Evolutionary conservation across 2,888 invertebrate species (phyloP), one percentile per base, ranked within the genome.

Genomic region (Acronicta leporina): DNA sequence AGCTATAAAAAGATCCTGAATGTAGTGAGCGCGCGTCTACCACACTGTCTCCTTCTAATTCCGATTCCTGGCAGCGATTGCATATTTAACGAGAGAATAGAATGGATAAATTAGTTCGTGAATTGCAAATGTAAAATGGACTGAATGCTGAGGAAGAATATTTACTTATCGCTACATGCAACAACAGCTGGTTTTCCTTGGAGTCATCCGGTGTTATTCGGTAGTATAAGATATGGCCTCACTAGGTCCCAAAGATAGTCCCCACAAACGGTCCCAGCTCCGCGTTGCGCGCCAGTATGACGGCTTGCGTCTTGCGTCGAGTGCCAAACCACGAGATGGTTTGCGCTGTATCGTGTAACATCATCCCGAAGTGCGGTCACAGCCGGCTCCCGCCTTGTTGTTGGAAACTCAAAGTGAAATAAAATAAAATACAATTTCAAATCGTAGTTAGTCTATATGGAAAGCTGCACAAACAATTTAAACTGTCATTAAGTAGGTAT

Each of bases 1-100:
- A 61, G 79, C 91, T 92, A 92, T 91, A 88, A 89, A 89, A 91
- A 92, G 90, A 88, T 80, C 75, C 75, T 79, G 82, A 77, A 80
- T 80, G 75, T 73, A 78, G 61, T 48, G 44, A 49, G 45, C 75
- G 72, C 77, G 74, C 84, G 91, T 92, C 92, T 91, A 87, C 88
- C 84, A 77, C 79, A 74, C 79, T 81, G 90, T 92, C 91, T 91
- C 84, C 78, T 71, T 64, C 62, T 79, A 77, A 67, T 77, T 79
- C 59, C 54, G 65, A 68, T 71, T 59, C 47, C 61, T 61, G 43
- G 41, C 20, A 50, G 46, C 35, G 10, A 30, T 50, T 47, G 11
- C 25, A 43, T 10, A 35, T 50, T 43, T 42, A 46, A 47, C 35
- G 25, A 52, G 15, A 27, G n/a, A 11, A 40, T 40, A 44, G 8